phyloP scores from a whole-genome alignment of 2,888 invertebrate genomes.

The Drosophila anomelani region DNA sequence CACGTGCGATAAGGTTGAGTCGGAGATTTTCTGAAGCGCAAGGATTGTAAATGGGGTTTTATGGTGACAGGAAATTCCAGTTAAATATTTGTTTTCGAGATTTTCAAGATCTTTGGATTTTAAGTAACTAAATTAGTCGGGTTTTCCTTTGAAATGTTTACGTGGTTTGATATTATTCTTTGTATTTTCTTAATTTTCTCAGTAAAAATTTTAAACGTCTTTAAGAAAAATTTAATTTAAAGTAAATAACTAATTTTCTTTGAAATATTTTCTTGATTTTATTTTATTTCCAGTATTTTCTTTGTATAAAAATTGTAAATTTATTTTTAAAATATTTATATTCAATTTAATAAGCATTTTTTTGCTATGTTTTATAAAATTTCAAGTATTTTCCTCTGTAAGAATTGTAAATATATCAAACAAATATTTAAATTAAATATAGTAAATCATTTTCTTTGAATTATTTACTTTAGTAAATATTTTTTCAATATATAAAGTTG shows the following conservation, averaged over 20 bases:
- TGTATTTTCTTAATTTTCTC: not conserved
- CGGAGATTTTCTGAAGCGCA: conserved; percentile 25
- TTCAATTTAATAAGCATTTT: not conserved
- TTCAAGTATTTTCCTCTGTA: not conserved
- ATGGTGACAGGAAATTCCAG: conserved; percentile 5
- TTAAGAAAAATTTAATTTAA: not conserved
- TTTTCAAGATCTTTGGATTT: not conserved
- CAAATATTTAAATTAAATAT: not conserved
- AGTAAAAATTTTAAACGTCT: not conserved
- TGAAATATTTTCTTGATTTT: not conserved
- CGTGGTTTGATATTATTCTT: not conserved
- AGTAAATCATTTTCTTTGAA: not conserved
- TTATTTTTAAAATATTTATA: not conserved
- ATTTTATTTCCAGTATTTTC: not conserved
- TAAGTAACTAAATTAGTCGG: not conserved
- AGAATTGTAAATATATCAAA: not conserved
- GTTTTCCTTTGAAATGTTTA: not conserved
- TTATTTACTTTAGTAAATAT: not conserved
- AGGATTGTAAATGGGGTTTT: conserved; percentile 24
- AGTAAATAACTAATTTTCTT: not conserved
- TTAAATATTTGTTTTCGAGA: conserved; percentile 1
- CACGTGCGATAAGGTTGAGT: conserved; percentile 28
- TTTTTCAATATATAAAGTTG: not conserved
- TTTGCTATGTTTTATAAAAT: not conserved
- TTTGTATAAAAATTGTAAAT: not conserved